Base-by-base conservation (phyloP, 2,797 vertebrate species). In the Bucorvus abyssinicus region DNA sequence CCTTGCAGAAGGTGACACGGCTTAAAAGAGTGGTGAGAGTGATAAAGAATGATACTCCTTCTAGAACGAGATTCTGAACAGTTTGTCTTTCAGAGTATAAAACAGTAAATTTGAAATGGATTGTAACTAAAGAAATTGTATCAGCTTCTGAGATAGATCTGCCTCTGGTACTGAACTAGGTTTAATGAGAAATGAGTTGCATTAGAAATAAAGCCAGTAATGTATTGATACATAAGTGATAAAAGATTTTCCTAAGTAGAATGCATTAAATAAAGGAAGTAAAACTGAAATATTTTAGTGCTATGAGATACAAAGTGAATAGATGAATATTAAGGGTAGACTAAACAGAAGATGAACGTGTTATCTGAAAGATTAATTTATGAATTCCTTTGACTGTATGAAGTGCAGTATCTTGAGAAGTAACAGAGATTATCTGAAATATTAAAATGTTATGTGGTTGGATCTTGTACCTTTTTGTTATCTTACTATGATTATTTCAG, bases 61-160 rank as follows among this genome's bases (percentile, higher is more conserved):
- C 57, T 61, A n/a, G 42, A 77, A 24, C 47, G 40, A 74, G 26
- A 26, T 2, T 1, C 44, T 56, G 73, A 93, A 52, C 53, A 30
- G 70, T 94, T 96, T 96, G 61, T 94, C 87, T 96, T 91, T 91
- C 87, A 79, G 76, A 80, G 69, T 88, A 86, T 55, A 90, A 88
- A 92, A 61, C 73, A 84, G 76, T 88, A 95, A 88, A 93, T 92
- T 90, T 91, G 65, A 96, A 91, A 94, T 49, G 34, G 82, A 78
- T 93, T 81, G n/a, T 84, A 87, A 52, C 73, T 84, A 63, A 61
- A 94, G 76, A 93, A 95, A 91, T 87, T 52, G 65, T 94, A 86
- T 87, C 87, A 67, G 65, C 38, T 84, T 94, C 61, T 61, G 47
- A 84, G 95, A 81, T 59, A 86, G 89, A 93, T 23, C 65, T 94